These are phyloP conservation scores for Caerostris darwini DNA, from an alignment of 1,140 invertebrate genomes.

Conservation along the genomic window DNA sequence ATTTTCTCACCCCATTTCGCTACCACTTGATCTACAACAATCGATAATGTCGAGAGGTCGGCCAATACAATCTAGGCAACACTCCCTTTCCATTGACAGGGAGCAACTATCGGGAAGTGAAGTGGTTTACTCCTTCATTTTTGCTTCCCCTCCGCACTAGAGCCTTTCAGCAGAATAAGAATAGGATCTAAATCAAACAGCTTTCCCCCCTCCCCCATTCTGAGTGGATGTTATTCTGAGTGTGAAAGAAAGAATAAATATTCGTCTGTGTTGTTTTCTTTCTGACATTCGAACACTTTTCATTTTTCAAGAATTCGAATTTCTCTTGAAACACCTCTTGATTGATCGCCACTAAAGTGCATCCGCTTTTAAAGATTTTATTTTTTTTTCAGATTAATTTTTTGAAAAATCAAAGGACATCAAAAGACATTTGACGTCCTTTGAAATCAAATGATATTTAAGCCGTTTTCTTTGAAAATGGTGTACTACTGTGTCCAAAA, in stretches of 20 bases:
- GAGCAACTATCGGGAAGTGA: neutral
- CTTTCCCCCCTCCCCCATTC: neutral
- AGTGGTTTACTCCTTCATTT: neutral
- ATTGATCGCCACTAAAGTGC: no score
- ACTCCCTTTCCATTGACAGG: neutral
- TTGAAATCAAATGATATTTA: no score
- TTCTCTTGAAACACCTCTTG: no score
- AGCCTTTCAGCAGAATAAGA: neutral
- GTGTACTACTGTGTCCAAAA: no score
- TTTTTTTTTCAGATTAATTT: no score
- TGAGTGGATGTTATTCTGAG: neutral
- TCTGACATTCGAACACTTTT: no score
- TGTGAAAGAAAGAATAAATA: neutral
- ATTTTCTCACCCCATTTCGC: neutral
- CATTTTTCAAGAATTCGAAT: no score
- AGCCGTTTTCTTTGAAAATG: no score
- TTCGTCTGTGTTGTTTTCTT: neutral
- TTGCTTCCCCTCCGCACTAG: neutral
- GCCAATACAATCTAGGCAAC: neutral
- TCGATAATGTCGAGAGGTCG: neutral
- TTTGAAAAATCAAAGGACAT: no score
- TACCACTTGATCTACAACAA: neutral
- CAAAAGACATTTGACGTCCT: no score
- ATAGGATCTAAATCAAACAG: neutral
- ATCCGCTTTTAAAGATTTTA: no score